These are phyloP conservation scores for Diaprepes abbreviatus DNA, from an alignment of 2,888 invertebrate species.

Conservation along the genomic window DNA sequence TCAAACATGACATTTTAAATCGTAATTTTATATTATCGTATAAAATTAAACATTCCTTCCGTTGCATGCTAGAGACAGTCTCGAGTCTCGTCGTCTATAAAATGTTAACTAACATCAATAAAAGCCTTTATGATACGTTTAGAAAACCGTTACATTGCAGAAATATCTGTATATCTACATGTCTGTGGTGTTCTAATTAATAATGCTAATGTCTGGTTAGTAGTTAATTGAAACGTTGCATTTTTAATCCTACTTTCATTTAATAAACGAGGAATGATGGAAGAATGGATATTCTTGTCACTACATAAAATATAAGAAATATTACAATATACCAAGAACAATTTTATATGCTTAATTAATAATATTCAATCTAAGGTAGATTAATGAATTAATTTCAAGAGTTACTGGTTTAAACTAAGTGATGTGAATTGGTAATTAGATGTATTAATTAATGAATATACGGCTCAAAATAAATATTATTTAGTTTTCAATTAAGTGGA, in stretches of 20 bases:
- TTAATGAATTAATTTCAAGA: background rate
- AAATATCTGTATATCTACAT: background rate
- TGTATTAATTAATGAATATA: background rate
- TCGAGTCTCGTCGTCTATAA: conserved; percentile 25
- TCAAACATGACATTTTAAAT: conserved; percentile 22
- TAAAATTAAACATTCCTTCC: conserved; percentile 39
- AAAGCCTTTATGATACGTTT: background rate
- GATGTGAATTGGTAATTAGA: background rate
- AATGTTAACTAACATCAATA: background rate
- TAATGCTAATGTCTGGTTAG: conserved; percentile 15
- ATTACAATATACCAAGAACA: too few species aligned
- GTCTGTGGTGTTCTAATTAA: conserved; percentile 15
- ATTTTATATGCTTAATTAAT: too few species aligned
- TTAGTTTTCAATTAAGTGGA: background rate
- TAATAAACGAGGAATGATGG: too few species aligned
- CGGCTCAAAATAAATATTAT: background rate
- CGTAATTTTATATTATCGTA: conserved; percentile 22
- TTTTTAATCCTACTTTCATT: background rate
- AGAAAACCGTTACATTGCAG: conserved; percentile 19
- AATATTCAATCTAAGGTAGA: too few species aligned
- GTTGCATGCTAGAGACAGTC: conserved; percentile 17
- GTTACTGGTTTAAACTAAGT: background rate
- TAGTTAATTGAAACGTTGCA: conserved; percentile 13
- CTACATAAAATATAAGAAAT: conserved; percentile 1
- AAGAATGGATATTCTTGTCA: too few species aligned